Evolutionary conservation across 2,113 vertebrate genomes (phyloP).

Genomic region (Tympanuchus pallidicinctus): DNA sequence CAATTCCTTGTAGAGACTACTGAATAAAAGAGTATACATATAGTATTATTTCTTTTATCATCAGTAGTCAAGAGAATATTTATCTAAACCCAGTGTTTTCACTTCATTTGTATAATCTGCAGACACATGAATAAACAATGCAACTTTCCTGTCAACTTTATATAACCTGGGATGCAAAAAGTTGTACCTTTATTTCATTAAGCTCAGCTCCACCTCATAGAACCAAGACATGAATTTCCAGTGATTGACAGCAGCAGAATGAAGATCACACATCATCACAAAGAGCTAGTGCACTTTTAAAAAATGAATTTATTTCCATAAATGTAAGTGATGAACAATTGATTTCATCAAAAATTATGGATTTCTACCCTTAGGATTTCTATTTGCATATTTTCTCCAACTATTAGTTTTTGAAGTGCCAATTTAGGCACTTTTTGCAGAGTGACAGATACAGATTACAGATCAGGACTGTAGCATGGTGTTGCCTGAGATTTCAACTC

Average conservation of each 20-base stretch:
- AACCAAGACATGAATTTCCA: conserved; percentile 56
- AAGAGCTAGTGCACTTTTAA: conserved; percentile 47
- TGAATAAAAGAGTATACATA: not conserved
- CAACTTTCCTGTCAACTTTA: conserved; percentile 9
- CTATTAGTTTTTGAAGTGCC: conserved; percentile 70
- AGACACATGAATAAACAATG: not conserved
- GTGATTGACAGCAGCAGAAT: conserved; percentile 49
- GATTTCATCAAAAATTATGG: conserved; percentile 74
- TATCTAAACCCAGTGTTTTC: not conserved
- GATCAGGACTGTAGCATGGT: conserved; percentile 48
- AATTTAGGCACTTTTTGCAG: conserved; percentile 69
- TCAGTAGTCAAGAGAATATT: not conserved
- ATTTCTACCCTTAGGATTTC: conserved; percentile 44
- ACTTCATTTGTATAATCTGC: not conserved
- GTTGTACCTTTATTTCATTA: conserved; percentile 48
- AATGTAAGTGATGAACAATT: conserved; percentile 65
- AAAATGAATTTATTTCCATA: conserved; percentile 64
- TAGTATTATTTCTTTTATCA: not conserved
- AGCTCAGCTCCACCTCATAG: conserved; percentile 61
- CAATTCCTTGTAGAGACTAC: not conserved
- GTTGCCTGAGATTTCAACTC: conserved; percentile 38
- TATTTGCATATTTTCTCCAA: conserved; percentile 74
- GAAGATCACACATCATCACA: conserved; percentile 28
- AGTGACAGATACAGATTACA: conserved; percentile 65
- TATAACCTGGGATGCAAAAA: conserved; percentile 39